A percentile compares a stretch with the other conserved stretches of the same genome.
Conservation (phyloP, 1,140 invertebrate genomes). For the Psilanteris sp. region DNA sequence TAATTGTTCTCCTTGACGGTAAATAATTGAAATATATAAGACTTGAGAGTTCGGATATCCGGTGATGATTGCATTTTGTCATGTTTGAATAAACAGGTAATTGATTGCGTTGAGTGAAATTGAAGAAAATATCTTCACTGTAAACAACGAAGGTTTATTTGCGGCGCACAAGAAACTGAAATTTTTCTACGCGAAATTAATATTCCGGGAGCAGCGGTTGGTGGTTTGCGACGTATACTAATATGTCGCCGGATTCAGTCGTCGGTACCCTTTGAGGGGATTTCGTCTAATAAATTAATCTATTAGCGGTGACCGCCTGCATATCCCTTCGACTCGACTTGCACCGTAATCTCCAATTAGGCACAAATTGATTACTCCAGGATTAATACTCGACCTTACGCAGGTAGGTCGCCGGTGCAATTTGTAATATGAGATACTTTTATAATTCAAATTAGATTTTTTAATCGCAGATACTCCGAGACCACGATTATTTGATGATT, state of each 20-base stretch:
- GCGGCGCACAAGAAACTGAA: constrained; percentile 23
- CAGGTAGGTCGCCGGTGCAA: constrained; percentile 51
- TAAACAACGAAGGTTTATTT: constrained; percentile 51
- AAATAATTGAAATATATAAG: no score
- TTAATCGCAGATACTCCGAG: constrained; percentile 1
- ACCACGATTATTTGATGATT: constrained; percentile 10
- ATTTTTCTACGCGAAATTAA: constrained; percentile 69
- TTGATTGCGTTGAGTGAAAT: background rate
- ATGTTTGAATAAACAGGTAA: no score
- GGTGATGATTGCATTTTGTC: no score
- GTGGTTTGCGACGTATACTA: constrained; percentile 70
- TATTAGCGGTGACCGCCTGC: constrained; percentile 72
- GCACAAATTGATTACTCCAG: constrained; percentile 76
- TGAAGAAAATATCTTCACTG: background rate
- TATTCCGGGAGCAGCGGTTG: constrained; percentile 70
- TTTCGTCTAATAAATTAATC: constrained; percentile 79
- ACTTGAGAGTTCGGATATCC: no score
- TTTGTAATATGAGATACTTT: constrained; percentile 56
- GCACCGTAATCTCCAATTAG: constrained; percentile 77
- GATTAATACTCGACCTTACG: constrained; percentile 68
- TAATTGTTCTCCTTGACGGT: no score
- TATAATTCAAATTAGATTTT: constrained; percentile 35
- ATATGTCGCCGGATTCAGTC: constrained; percentile 69
- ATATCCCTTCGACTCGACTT: constrained; percentile 51
- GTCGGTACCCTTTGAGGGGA: constrained; percentile 75